Conservation (phyloP, 2,797 vertebrate species). For the Podarcis siculus region DNA sequence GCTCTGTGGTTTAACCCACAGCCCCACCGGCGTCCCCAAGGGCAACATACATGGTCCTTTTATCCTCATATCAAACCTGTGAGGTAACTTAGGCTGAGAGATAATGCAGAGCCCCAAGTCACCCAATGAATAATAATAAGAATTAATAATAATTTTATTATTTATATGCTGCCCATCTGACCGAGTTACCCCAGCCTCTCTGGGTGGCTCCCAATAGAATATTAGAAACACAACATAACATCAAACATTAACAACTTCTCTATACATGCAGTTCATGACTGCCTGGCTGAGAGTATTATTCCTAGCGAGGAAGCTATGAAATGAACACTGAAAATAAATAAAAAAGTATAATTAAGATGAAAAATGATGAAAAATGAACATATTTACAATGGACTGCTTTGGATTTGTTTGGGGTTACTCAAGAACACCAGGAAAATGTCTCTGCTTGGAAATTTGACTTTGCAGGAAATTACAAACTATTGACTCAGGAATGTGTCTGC, state of each 20-base stretch:
- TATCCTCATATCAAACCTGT: background rate
- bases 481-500: slow-evolving; percentile 17
- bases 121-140: background rate
- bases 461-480: slow-evolving; percentile 37
- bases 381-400: slow-evolving; percentile 26
- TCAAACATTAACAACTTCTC: too few species aligned
- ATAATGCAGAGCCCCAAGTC: background rate
- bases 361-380: slow-evolving; percentile 39
- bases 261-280: background rate
- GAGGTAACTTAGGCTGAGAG: background rate
- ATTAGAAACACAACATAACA: too few species aligned
- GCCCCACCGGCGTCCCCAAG: too few species aligned
- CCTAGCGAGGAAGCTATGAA: slow-evolving; percentile 57
- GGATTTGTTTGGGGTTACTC: background rate
- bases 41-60: background rate
- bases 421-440: background rate
- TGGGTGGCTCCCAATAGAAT: too few species aligned
- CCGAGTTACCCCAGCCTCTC: too few species aligned
- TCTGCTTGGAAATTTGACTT: slow-evolving; percentile 17
- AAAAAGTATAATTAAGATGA: slow-evolving; percentile 41
- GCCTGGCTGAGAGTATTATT: background rate
- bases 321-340: slow-evolving; percentile 54
- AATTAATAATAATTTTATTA: too few species aligned
- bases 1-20: too few species aligned
- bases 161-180: too few species aligned